These are phyloP conservation scores for Tetramorium alpestre DNA, from an alignment of 1,140 invertebrate species.

Conservation along the genomic window DNA sequence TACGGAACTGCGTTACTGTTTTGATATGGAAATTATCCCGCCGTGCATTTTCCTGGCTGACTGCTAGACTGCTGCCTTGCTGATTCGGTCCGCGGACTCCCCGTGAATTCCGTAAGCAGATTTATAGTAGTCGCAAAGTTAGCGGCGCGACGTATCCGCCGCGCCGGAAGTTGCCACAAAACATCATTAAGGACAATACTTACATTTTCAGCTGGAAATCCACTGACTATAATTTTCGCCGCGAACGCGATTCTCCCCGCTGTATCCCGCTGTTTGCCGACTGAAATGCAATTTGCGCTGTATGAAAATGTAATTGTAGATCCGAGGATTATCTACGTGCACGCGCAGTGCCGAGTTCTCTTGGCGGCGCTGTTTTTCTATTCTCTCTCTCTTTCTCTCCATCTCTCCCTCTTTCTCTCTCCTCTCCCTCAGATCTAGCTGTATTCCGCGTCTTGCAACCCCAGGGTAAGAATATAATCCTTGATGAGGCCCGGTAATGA, in stretches of 20 bases:
- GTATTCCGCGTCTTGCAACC: not conserved
- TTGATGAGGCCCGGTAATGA: slow-evolving; percentile 51
- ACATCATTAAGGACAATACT: slow-evolving; percentile 63
- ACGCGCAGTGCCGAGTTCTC: slow-evolving; percentile 5
- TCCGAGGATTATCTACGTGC: slow-evolving; percentile 54
- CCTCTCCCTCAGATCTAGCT: not conserved
- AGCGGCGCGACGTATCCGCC: slow-evolving; percentile 29
- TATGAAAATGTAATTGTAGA: slow-evolving; percentile 62
- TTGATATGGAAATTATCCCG: slow-evolving; percentile 54
- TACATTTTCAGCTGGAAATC: slow-evolving; percentile 53
- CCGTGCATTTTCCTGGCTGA: slow-evolving; percentile 36
- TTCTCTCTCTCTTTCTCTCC: not conserved
- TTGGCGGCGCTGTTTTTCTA: slow-evolving; percentile 28
- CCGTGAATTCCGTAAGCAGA: slow-evolving; percentile 46
- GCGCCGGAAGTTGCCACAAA: slow-evolving; percentile 52
- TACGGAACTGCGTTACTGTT: slow-evolving; percentile 52
- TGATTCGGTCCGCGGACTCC: slow-evolving; percentile 31
- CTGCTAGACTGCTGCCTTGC: slow-evolving; percentile 14
- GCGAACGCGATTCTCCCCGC: not conserved
- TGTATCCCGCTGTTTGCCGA: slow-evolving; percentile 31
- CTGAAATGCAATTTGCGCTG: slow-evolving; percentile 57
- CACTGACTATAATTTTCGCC: slow-evolving; percentile 52
- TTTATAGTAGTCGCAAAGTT: slow-evolving; percentile 51
- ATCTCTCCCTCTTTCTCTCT: not conserved
- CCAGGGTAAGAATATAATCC: slow-evolving; percentile 53